Percentiles rank a stretch among this genome's conserved stretches.
These are phyloP conservation scores for Ochotona curzoniae DNA, from an alignment of 2,113 vertebrate species.

Conservation along the genomic window DNA sequence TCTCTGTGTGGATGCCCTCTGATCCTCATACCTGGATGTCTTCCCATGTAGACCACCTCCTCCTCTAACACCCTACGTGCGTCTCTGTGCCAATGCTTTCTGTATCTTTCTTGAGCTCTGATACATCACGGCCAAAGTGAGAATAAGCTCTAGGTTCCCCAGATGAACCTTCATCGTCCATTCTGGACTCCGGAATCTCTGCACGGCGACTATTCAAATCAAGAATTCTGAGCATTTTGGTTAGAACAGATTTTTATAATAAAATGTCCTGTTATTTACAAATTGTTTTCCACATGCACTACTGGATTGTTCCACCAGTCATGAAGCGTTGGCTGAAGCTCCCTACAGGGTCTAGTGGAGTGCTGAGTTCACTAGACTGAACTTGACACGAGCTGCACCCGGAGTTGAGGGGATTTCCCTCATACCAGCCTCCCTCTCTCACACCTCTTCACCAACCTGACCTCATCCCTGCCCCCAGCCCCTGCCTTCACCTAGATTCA, in stretches of 20 bases:
- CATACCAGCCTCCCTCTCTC: background rate
- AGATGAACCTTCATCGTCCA: constrained; percentile 1
- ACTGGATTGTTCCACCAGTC: background rate
- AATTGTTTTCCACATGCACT: constrained; percentile 13
- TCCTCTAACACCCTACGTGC: background rate
- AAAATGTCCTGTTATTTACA: constrained; percentile 17
- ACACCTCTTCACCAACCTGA: constrained; percentile 26
- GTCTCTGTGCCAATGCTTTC: background rate
- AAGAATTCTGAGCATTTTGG: constrained; percentile 38
- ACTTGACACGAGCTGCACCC: constrained; percentile 61
- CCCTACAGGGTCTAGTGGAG: background rate
- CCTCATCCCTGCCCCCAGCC: constrained; percentile 28
- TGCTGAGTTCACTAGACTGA: background rate
- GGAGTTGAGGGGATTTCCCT: constrained; percentile 60
- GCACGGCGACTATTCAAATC: background rate
- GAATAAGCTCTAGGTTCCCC: background rate
- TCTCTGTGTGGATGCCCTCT: background rate
- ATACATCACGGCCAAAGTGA: background rate
- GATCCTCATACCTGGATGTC: background rate
- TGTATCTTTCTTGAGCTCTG: background rate
- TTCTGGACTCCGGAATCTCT: background rate
- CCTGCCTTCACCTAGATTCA: background rate
- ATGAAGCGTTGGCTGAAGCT: background rate
- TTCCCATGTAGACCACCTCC: background rate
- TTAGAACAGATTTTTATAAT: constrained; percentile 18